phyloP scores from a whole-genome alignment of 53 echinoderm and acorn worm species.

The Paracentrotus lividus region DNA sequence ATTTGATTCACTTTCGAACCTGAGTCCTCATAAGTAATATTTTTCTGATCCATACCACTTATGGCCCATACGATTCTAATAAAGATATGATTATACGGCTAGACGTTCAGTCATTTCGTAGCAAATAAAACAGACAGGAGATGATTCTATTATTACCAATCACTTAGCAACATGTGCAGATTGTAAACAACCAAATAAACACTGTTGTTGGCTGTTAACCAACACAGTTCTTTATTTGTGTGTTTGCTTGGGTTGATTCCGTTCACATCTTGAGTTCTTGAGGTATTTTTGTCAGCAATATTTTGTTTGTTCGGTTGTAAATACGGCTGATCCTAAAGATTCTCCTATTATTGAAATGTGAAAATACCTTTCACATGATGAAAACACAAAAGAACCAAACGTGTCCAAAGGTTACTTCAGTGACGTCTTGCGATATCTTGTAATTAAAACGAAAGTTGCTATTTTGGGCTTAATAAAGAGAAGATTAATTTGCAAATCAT shows the following conservation, averaged over 20 bases:
- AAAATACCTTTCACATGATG: constrained; percentile 8
- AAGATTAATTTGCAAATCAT: not conserved
- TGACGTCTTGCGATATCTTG: not conserved
- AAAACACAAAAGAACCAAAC: not conserved
- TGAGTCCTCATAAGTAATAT: not conserved
- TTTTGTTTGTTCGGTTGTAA: constrained; percentile 12
- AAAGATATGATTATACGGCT: not conserved
- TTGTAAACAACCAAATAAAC: constrained; percentile 46
- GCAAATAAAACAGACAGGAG: not conserved
- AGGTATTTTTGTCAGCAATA: constrained; percentile 6
- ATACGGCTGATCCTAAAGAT: not conserved
- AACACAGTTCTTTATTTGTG: constrained; percentile 31
- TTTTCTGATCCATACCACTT: not conserved
- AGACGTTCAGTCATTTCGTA: not conserved
- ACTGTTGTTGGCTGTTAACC: constrained; percentile 8
- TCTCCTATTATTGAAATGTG: constrained; percentile 8
- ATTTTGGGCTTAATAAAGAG: not conserved
- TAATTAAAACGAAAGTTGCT: not conserved
- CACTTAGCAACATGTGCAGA: constrained; percentile 17
- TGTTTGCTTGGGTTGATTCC: constrained; percentile 4
- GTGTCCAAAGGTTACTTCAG: not conserved
- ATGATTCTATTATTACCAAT: not conserved
- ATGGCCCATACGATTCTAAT: not conserved
- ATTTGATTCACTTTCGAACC: not conserved
- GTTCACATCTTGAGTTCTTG: constrained; percentile 27